Conservation (phyloP, 1,140 invertebrate species). For the Camponotus pennsylvanicus region DNA sequence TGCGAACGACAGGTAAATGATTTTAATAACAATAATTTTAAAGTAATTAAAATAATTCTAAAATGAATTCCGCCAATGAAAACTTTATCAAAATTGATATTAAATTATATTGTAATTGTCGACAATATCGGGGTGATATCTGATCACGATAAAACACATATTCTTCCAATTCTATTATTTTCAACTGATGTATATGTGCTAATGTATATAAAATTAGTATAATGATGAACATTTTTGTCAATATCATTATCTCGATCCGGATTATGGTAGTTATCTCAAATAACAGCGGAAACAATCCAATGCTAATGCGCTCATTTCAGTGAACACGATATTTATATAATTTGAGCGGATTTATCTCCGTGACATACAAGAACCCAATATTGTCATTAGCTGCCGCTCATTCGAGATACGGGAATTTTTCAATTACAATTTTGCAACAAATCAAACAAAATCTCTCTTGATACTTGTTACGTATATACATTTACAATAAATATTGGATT, state of each 20-base stretch:
- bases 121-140: too few species aligned
- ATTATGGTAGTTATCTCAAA: slow-evolving; percentile 43
- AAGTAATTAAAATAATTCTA: too few species aligned
- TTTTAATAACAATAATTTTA: background rate
- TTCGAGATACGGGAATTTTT: background rate
- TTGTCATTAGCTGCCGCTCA: slow-evolving; percentile 1
- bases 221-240: background rate
- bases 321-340: slow-evolving; percentile 43
- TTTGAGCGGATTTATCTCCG: slow-evolving; percentile 5
- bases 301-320: slow-evolving; percentile 32
- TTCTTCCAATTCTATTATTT: too few species aligned
- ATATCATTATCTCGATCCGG: background rate
- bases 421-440: background rate
- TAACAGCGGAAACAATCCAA: slow-evolving; percentile 28
- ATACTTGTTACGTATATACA: background rate
- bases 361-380: background rate
- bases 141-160: too few species aligned
- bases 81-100: too few species aligned
- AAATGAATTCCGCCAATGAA: too few species aligned
- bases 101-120: too few species aligned
- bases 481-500: background rate
- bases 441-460: background rate
- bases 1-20: background rate
- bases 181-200: too few species aligned
- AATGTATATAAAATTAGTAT: too few species aligned